Evolutionary conservation across 1,140 invertebrate genomes (phyloP).

Genomic region (Zaprionus nigranus): DNA sequence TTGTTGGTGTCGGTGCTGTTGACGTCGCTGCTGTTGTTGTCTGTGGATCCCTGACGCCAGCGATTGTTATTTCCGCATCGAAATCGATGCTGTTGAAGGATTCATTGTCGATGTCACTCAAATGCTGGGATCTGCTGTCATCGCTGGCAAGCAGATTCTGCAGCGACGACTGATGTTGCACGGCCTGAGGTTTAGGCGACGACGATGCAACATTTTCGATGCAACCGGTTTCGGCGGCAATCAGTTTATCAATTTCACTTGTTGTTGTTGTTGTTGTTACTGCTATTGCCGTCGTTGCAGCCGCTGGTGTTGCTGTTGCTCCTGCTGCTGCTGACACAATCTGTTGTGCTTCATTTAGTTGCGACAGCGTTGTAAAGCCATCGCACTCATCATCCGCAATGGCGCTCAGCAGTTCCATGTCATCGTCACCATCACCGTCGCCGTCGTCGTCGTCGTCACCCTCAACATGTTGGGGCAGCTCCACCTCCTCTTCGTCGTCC

Average conservation of each 20-base stretch:
- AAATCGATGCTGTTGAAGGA: slow-evolving; percentile 84
- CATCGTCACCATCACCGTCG: slow-evolving; percentile 50
- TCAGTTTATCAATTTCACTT: slow-evolving; percentile 67
- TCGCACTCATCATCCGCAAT: slow-evolving; percentile 69
- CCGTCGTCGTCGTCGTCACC: slow-evolving; percentile 19
- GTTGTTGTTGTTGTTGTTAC: slow-evolving; percentile 21
- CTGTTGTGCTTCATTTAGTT: slow-evolving; percentile 83
- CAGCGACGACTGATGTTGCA: slow-evolving; percentile 70
- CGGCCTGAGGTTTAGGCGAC: slow-evolving; percentile 51
- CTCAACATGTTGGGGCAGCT: slow-evolving; percentile 14
- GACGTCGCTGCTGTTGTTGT: slow-evolving; percentile 30
- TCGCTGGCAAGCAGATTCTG: slow-evolving; percentile 74
- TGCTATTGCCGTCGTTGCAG: slow-evolving; percentile 32
- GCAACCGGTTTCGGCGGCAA: slow-evolving; percentile 62
- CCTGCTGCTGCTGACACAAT: slow-evolving; percentile 45
- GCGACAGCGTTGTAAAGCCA: slow-evolving; percentile 81
- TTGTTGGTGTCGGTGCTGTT: slow-evolving; percentile 31
- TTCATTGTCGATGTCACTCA: slow-evolving; percentile 84
- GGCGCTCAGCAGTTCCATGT: slow-evolving; percentile 70
- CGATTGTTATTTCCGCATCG: slow-evolving; percentile 83
- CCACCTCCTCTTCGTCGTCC: slow-evolving; percentile 42
- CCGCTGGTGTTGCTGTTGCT: slow-evolving; percentile 18
- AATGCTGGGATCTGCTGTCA: slow-evolving; percentile 82
- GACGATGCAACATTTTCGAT: slow-evolving; percentile 28
- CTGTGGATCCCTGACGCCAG: slow-evolving; percentile 51